Conservation (phyloP, 2,888 invertebrate species). For the Nysson spinosus region DNA sequence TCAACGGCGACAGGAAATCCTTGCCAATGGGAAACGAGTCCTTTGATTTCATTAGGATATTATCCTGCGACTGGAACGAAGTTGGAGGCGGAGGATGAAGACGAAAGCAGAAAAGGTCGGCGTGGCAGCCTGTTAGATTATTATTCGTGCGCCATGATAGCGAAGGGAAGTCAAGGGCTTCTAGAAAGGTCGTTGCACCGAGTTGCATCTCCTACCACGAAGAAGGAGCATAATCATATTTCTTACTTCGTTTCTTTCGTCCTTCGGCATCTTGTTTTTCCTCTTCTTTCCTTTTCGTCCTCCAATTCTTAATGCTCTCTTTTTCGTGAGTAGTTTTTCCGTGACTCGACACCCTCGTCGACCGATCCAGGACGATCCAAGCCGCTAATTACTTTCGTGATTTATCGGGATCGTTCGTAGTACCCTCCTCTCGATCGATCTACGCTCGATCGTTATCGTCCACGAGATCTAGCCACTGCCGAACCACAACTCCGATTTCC, state of each 20-base stretch:
- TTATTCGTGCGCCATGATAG: slow-evolving; percentile 43
- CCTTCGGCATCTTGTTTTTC: slow-evolving; percentile 17
- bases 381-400: slow-evolving; percentile 50
- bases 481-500: no score
- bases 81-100: slow-evolving; percentile 15
- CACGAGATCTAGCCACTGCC: not conserved
- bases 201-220: slow-evolving; percentile 31
- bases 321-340: slow-evolving; percentile 1
- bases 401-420: slow-evolving; percentile 43
- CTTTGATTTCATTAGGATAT: no score
- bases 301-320: slow-evolving; percentile 1
- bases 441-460: slow-evolving; percentile 45
- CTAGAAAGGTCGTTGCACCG: slow-evolving; percentile 56
- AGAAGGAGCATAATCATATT: slow-evolving; percentile 55
- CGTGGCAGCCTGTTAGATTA: slow-evolving; percentile 35
- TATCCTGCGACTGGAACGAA: no score
- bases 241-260: slow-evolving; percentile 42
- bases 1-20: no score
- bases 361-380: slow-evolving; percentile 24
- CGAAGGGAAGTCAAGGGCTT: slow-evolving; percentile 50
- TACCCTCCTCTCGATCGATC: slow-evolving; percentile 16
- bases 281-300: slow-evolving; percentile 20
- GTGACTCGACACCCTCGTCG: not conserved
- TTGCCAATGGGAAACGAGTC: no score
- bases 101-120: slow-evolving; percentile 30